A percentile compares a stretch with the other conserved stretches of the same genome.
Conservation (phyloP, 2,888 invertebrate genomes). For the Alloscopus bannaensis region DNA sequence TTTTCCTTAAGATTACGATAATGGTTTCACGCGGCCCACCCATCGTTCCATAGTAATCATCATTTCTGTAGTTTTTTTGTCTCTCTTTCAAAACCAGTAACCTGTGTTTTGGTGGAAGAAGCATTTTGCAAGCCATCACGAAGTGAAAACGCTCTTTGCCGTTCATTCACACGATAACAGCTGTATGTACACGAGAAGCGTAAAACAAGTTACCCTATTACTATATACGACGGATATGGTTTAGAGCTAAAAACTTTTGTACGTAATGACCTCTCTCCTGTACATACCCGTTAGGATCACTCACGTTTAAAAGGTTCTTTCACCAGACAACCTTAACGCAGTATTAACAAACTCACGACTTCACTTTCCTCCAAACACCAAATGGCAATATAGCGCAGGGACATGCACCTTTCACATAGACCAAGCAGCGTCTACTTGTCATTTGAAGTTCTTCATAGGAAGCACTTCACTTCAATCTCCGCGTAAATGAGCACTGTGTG, state of each 20-base stretch:
- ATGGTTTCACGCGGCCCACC: conserved; percentile 42
- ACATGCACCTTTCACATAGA: too few relatives aligned
- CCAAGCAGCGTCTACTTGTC: too few relatives aligned
- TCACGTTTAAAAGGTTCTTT: neutral
- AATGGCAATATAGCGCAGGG: too few relatives aligned
- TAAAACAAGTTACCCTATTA: too few relatives aligned
- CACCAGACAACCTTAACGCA: neutral
- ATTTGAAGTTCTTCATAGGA: too few relatives aligned
- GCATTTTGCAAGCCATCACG: conserved; percentile 10
- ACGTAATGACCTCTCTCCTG: neutral
- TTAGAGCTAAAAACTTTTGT: neutral
- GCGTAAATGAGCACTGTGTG: too few relatives aligned
- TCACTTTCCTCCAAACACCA: too few relatives aligned
- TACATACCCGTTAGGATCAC: neutral
- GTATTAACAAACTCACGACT: too few relatives aligned
- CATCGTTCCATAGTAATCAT: conserved; percentile 49
- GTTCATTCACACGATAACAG: too few relatives aligned
- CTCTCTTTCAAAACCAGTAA: neutral
- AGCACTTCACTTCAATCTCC: too few relatives aligned
- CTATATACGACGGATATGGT: neutral
- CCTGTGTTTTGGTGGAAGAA: neutral
- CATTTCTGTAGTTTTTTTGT: conserved; percentile 33
- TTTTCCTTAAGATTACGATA: conserved; percentile 37
- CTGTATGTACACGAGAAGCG: neutral
- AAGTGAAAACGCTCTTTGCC: neutral